phyloP scores from a whole-genome alignment of 2,797 vertebrate species.

The Masticophis lateralis region DNA sequence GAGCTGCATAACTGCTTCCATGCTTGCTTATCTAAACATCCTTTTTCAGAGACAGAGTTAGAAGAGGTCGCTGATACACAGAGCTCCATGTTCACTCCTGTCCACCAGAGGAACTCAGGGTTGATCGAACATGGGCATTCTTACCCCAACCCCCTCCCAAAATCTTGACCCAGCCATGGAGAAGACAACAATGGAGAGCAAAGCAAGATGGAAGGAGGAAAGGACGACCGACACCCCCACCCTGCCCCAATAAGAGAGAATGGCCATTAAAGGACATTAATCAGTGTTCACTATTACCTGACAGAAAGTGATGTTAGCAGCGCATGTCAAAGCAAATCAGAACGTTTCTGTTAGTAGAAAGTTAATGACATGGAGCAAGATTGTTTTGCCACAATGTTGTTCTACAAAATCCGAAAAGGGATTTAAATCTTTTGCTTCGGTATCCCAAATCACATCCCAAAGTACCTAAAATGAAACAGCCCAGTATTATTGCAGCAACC shows the following conservation, averaged over 20 bases:
- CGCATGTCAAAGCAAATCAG: slow-evolving; percentile 24
- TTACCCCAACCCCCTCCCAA: not conserved
- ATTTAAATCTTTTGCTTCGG: not conserved
- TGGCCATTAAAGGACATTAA: not conserved
- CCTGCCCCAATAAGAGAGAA: not conserved
- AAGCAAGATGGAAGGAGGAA: slow-evolving; percentile 12
- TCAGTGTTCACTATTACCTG: not conserved
- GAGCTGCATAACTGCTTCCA: too few relatives aligned
- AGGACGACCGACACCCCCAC: not conserved
- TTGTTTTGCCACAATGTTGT: slow-evolving; percentile 48
- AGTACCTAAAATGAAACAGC: not conserved
- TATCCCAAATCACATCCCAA: slow-evolving; percentile 10
- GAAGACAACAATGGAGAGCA: not conserved
- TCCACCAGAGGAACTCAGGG: too few relatives aligned
- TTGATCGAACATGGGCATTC: not conserved
- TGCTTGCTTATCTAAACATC: not conserved
- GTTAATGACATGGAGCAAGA: slow-evolving; percentile 32
- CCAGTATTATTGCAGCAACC: slow-evolving; percentile 4
- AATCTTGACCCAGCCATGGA: not conserved
- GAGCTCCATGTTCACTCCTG: not conserved
- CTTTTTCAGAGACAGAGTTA: not conserved
- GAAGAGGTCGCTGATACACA: not conserved
- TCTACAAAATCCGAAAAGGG: slow-evolving; percentile 11
- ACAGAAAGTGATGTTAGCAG: not conserved
- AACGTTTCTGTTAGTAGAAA: slow-evolving; percentile 16